Evolutionary conservation across 2,888 invertebrate species (phyloP), one percentile per base, ranked within the genome.

Genomic region (Xestobium rufovillosum): DNA sequence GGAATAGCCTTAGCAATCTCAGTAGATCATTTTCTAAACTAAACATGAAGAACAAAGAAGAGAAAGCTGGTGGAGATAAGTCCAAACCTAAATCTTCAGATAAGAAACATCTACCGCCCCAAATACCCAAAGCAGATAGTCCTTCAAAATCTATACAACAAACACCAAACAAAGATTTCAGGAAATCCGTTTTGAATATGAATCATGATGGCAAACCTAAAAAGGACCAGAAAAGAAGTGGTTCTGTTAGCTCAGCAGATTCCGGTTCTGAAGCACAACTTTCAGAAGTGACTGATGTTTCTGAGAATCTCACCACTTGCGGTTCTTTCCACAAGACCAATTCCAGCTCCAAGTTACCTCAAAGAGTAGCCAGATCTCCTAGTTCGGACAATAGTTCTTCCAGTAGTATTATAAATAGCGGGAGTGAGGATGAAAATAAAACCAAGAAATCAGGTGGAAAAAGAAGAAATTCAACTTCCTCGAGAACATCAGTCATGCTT

Each of bases 131-230:
- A 40, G 61, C 60, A 30, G 68, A 67, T 39, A 50, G 46, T 17
- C 42, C 49, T 13, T 47, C 44, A 34, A 60, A 57, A 44, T 51
- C 54, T 13, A 65, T 67, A 48, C 70, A 76, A 13, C 67, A 63
- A 42, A 66, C 68, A 48, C 70, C 76, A 14, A 83, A 83, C 58
- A 83, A 83, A 62, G 82, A 82, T 57, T 81, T 80, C 49, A 68
- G 83, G 19, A 83, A 84, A 58, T 83, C 83, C 0, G 76, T 78
- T 1, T 58, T 83, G 9, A 84, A 83, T 60, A 80, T 82, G 66
- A 73, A 69, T 28, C 66, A 69, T 3, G 66, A 66, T 16, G 58
- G 57, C 12, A 59, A 54, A 42, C 36, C 44, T 9, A 56, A 55
- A 31, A 61, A 57, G 61, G 36, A 64, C 62, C 36, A 66, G n/a